These are phyloP conservation scores for Petrocephalus microphthalmus DNA, from an alignment of 2,113 vertebrate genomes.

Conservation along the genomic window DNA sequence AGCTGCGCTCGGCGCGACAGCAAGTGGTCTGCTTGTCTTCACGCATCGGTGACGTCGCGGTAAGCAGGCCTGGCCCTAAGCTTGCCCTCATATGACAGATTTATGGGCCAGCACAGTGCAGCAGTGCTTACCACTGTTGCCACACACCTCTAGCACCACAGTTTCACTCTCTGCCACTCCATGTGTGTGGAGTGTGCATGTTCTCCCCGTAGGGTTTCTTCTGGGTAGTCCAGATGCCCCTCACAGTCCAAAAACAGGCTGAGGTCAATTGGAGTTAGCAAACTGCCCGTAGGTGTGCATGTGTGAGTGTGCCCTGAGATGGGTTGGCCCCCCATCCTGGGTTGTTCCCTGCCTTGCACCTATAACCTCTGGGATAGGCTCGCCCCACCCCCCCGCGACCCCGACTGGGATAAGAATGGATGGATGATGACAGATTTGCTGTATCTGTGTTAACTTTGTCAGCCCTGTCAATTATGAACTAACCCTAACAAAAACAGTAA, in stretches of 20 bases:
- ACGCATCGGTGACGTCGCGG: constrained; percentile 76
- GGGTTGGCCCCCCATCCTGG: no score
- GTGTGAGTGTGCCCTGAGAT: not conserved
- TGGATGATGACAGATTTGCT: not conserved
- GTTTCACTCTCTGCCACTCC: not conserved
- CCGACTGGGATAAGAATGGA: not conserved
- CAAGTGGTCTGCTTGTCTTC: constrained; percentile 80
- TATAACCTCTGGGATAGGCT: not conserved
- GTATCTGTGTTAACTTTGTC: not conserved
- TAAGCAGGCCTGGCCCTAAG: constrained; percentile 46
- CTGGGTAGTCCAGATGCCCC: not conserved
- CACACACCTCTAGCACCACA: not conserved
- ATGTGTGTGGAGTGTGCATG: not conserved
- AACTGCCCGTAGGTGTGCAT: not conserved
- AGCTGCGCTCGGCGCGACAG: constrained; percentile 81
- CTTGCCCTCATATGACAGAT: not conserved
- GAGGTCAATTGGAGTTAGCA: not conserved
- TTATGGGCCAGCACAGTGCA: not conserved
- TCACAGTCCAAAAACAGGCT: not conserved
- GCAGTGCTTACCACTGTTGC: not conserved
- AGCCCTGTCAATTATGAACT: not conserved
- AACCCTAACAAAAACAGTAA: not conserved
- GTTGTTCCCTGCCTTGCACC: no score
- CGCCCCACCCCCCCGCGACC: not conserved
- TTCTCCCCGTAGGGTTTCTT: not conserved